Evolutionary conservation across 2,113 vertebrate genomes (phyloP), one percentile per base, ranked within the genome.

Genomic region (Saccopteryx leptura): DNA sequence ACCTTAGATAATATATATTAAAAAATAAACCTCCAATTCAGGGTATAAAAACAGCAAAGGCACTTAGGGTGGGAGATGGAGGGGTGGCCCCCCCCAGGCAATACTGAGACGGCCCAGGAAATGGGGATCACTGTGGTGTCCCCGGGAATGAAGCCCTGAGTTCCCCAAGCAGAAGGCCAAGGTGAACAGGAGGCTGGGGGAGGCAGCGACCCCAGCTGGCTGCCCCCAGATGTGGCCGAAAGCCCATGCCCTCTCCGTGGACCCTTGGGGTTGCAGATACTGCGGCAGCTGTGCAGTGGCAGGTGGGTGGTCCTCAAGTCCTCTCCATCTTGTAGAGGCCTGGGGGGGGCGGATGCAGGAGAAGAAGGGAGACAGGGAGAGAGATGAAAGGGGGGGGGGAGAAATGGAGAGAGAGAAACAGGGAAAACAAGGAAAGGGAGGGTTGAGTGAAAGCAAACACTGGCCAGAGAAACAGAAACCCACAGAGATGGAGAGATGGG

Each of bases 1-100:
- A 96, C 81, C 78, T 95, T 97, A 97, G 93, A 93, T 97, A 98
- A 97, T 97, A 98, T 97, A 98, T 98, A 98, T 98, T 97, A 98
- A 98, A 97, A 98, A 98, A 98, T 98, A 98, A 97, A 97, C 94
- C 93, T 98, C 91, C 97, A 93, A 85, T 96, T 91, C 97, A 72
- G 79, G 89, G 15, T 96, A 94, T 91, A 97, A 97, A 97, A 97
- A 97, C 90, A 96, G 94, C 89, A 69, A 97, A 97, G 97, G 97
- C 97, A 97, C 97, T 97, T 96, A 81, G 96, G 89, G 65, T 33
- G 69, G 71, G 92, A 23, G 63, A 4, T 39, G 65, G 80, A 72
- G n/a, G 92, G 86, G 23, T 60, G 31, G 15, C 31, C 11, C 54
- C 19, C 61, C 26, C 76, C 63, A 90, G 95, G 85, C 94, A 97